Conservation (phyloP, 1,140 invertebrate genomes). For the Adelges cooleyi region DNA sequence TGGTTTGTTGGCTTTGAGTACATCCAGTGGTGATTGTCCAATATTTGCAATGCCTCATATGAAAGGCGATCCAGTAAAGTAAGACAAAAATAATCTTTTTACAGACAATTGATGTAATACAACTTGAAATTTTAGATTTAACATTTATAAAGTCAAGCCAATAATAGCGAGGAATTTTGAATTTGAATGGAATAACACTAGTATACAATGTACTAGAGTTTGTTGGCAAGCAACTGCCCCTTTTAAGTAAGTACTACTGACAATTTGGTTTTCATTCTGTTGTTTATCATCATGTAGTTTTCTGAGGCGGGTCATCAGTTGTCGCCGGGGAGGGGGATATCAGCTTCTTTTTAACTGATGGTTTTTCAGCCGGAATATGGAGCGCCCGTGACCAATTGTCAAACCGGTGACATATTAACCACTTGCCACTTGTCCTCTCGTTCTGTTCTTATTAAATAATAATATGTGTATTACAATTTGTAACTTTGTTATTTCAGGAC, state of each 20-base stretch:
- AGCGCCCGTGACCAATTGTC: too few species aligned
- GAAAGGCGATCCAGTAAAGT: not conserved
- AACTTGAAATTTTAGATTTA: not conserved
- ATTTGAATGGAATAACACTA: slow-evolving; percentile 18
- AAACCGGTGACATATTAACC: too few species aligned
- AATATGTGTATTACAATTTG: too few species aligned
- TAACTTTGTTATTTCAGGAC: slow-evolving; percentile 33
- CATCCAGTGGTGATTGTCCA: slow-evolving; percentile 48
- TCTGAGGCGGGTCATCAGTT: too few species aligned
- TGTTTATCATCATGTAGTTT: too few species aligned
- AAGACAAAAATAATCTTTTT: not conserved
- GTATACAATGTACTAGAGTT: slow-evolving; percentile 32
- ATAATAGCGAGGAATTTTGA: slow-evolving; percentile 31
- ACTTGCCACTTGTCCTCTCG: too few species aligned
- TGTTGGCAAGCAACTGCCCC: slow-evolving; percentile 31
- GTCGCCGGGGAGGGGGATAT: too few species aligned
- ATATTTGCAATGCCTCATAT: slow-evolving; percentile 47
- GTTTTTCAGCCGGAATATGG: too few species aligned
- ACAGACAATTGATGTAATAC: too few species aligned
- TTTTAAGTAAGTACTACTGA: slow-evolving; percentile 32
- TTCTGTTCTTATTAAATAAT: too few species aligned
- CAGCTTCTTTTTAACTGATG: too few species aligned
- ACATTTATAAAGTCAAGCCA: slow-evolving; percentile 35
- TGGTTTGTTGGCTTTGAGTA: slow-evolving; percentile 56
- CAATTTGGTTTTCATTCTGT: too few species aligned